Base-by-base conservation (phyloP, 2,113 vertebrate species). In the Anoura caudifer region DNA sequence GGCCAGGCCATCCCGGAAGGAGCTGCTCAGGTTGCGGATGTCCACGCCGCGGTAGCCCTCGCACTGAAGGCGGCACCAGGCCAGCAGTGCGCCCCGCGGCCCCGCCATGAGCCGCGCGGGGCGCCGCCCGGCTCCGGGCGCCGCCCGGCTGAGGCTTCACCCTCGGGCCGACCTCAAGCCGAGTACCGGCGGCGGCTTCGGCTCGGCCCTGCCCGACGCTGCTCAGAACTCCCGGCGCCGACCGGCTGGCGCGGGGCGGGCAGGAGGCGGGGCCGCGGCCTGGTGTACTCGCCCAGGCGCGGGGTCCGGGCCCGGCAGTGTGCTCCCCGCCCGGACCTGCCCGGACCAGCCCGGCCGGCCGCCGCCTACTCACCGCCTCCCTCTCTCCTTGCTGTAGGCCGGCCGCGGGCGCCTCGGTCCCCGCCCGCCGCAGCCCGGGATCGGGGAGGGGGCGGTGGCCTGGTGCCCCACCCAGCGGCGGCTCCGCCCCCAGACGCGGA, bases 1-100 rank as follows among this genome's bases (percentile, higher is more conserved):
- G 33, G 99, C 99, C 98, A 99, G 97, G 28, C 99, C 99, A 97
- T 99, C 99, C 97, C 99, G 99, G 98, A 99, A 99, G 87, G 99
- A 99, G 95, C 99, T 67, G 86, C 99, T 99, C 99, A 99, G 99
- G 98, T 99, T 99, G 94, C 96, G 99, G 85, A 99, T 98, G 38
- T 99, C 98, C 98, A 99, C 99, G 95, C 99, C 98, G 84, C 93
- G 97, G 98, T 99, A 99, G 45, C 98, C 97, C 87, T 99, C 98
- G 97, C 99, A 99, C 96, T 99, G 99, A 65, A 97, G 98, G 96
- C 99, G 98, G 98, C 99, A 99, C 99, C 99, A 99, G 97, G 99
- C 99, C 98, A 99, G 99, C 38, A 99, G 98, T 95, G 99, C 99
- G 86, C 97, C 97, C 98, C 99, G 99, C 85, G 99, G 98, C 26